Evolutionary conservation across 2,113 vertebrate species (phyloP), one percentile per base, ranked within the genome.

Genomic region (Uropsilus gracilis): DNA sequence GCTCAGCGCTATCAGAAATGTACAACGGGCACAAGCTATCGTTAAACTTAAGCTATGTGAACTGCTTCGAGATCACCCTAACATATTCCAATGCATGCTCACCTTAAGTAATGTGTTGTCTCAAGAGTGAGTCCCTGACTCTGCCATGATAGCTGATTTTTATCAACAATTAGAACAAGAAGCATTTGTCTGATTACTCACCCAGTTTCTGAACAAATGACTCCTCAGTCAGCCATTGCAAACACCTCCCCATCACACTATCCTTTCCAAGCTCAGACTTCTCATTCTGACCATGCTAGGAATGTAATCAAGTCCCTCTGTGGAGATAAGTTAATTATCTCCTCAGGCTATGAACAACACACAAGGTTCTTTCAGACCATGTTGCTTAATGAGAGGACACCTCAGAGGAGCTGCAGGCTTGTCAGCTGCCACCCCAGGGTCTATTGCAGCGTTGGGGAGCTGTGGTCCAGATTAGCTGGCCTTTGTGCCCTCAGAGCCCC

Each of bases 261-360:
- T 96, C 93, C 5, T 96, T 97, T 98, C 92, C 96, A 97, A 95
- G 97, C 97, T 96, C 97, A 97, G 96, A 94, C 97, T 98, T 98
- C 97, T 97, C 98, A 98, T 98, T 98, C 98, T 94, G 97, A 97
- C 97, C 98, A 98, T 98, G 98, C 97, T 98, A 98, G 97, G 98
- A 98, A 98, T 98, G 97, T 98, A 98, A 98, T 98, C 98, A 98
- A 97, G 97, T 96, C 97, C 97, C 98, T 98, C 98, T 97, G 94
- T 95, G 97, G 97, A 98, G 97, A 98, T 90, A 98, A 98, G 98
- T 98, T 98, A 98, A 98, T 98, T 98, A 98, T 98, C 97, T 98
- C 98, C 98, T 98, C 96, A 85, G 98, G 98, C 98, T 97, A 98
- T 94, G 97, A 97, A 97, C 98, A 98, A 98, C 97, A 97, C 95